Evolutionary conservation across 2,797 vertebrate species (phyloP).

Genomic region (Xerus rutilus): DNA sequence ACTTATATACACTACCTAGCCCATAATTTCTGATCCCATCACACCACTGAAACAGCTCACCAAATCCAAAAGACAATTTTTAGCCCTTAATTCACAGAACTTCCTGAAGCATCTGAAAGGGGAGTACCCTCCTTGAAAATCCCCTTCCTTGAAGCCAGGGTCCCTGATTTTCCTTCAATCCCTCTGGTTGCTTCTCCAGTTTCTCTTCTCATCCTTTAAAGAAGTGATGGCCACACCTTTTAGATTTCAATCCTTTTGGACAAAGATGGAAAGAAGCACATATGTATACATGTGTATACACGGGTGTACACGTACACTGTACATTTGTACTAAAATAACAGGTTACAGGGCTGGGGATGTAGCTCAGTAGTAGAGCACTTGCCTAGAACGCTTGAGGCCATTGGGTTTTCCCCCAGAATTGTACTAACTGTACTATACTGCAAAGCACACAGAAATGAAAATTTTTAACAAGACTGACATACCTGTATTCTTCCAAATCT

Average conservation of each 20-base stretch:
- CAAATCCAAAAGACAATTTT: conserved; percentile 19
- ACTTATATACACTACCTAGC: no score
- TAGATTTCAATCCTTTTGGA: background rate
- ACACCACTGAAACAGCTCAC: background rate
- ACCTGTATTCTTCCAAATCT: conserved; percentile 26
- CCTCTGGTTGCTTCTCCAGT: background rate
- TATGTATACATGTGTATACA: background rate
- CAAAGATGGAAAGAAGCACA: conserved; percentile 12
- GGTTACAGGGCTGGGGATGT: background rate
- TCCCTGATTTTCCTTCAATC: background rate
- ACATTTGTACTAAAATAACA: background rate
- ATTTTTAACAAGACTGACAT: background rate
- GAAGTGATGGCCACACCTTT: background rate
- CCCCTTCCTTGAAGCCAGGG: background rate
- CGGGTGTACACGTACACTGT: no score
- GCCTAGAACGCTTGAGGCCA: no score
- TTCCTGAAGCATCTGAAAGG: background rate
- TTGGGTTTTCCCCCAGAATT: no score
- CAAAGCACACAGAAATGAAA: conserved; percentile 14
- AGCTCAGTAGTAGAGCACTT: no score
- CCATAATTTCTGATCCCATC: background rate
- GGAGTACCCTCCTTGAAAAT: conserved; percentile 7
- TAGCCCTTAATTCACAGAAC: background rate
- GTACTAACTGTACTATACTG: background rate
- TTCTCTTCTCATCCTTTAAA: background rate